Conservation (phyloP, 1,140 invertebrate species). For the Anagrus nilaparvatae region DNA sequence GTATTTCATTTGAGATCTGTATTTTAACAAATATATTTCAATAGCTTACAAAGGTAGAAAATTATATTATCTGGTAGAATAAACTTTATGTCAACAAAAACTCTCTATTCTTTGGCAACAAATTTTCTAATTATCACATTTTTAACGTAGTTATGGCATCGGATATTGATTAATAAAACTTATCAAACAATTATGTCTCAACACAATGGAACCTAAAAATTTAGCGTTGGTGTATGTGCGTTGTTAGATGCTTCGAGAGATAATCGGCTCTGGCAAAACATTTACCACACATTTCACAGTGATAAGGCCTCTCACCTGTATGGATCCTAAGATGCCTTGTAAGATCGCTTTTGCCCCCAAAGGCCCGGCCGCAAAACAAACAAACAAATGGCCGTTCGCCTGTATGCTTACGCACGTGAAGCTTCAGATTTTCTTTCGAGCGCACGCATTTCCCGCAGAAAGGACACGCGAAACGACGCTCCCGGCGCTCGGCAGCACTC, state of each 20-base stretch:
- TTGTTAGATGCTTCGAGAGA: conserved; percentile 82
- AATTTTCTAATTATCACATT: too few species aligned
- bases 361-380: conserved; percentile 74
- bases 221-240: conserved; percentile 61
- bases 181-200: too few species aligned
- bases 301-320: conserved; percentile 77
- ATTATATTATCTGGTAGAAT: too few species aligned
- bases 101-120: too few species aligned
- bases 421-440: conserved; percentile 77
- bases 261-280: conserved; percentile 83
- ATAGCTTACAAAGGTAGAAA: too few species aligned
- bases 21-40: too few species aligned
- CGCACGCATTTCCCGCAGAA: conserved; percentile 83
- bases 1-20: too few species aligned
- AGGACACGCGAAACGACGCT: conserved; percentile 66
- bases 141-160: too few species aligned
- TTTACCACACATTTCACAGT: conserved; percentile 83
- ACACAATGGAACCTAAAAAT: too few species aligned
- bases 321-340: conserved; percentile 78
- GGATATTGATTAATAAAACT: too few species aligned
- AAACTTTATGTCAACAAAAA: too few species aligned
- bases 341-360: conserved; percentile 76
- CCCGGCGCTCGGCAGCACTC: conserved; percentile 28
- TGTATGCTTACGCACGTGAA: conserved; percentile 81
- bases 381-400: conserved; percentile 80